These are phyloP conservation scores for Sitophilus oryzae DNA, from an alignment of 1,140 invertebrate genomes.

Conservation along the genomic window DNA sequence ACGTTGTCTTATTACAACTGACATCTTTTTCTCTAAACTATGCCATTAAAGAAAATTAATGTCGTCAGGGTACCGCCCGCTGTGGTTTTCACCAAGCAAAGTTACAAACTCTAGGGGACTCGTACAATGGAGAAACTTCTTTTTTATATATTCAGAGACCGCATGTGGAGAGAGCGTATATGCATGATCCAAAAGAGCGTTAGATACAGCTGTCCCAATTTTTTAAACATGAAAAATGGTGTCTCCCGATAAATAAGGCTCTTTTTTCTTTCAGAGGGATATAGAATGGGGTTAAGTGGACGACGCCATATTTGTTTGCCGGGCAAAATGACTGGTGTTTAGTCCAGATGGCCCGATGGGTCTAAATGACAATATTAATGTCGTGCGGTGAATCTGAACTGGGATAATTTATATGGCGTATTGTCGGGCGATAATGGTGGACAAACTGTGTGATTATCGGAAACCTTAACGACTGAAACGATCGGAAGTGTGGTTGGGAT, in stretches of 20 bases:
- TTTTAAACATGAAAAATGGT: conserved; percentile 23
- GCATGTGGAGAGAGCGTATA: too few relatives aligned
- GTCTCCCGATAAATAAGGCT: too few relatives aligned
- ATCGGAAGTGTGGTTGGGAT: background rate
- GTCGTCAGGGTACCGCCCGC: conserved; percentile 12
- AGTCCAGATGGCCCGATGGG: background rate
- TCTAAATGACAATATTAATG: background rate
- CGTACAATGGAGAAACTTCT: too few relatives aligned
- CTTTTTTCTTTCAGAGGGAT: too few relatives aligned
- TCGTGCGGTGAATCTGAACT: background rate
- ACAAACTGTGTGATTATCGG: background rate
- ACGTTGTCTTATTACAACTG: conserved; percentile 23
- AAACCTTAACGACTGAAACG: background rate
- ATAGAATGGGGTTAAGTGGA: conserved; percentile 7
- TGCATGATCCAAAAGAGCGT: too few relatives aligned
- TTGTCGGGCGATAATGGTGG: background rate
- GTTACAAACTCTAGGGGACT: too few relatives aligned
- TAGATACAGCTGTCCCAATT: conserved; percentile 18
- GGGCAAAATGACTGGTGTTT: conserved; percentile 2
- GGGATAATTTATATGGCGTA: background rate
- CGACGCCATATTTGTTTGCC: conserved; percentile 15
- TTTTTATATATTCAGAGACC: too few relatives aligned
- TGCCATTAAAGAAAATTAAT: conserved; percentile 22
- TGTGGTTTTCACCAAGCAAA: too few relatives aligned
- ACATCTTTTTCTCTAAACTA: conserved; percentile 15